Evolutionary conservation across 2,113 vertebrate genomes (phyloP).

Genomic region (Mastomys coucha): DNA sequence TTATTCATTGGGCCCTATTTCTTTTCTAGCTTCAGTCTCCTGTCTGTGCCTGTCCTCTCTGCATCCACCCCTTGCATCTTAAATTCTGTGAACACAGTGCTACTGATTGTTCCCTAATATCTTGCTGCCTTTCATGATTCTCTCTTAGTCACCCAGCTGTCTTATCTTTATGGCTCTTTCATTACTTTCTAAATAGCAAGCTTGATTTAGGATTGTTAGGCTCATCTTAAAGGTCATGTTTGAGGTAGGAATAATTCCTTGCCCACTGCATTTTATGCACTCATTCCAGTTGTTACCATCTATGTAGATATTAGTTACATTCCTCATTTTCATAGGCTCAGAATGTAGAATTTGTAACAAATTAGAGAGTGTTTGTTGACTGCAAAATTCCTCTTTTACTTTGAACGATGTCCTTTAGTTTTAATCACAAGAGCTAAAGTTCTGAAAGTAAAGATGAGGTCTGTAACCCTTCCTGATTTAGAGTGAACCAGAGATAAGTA

Average conservation of each 20-base stretch:
- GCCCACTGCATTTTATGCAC: neutral
- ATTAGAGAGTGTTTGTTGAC: constrained; percentile 21
- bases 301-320: neutral
- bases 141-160: constrained; percentile 55
- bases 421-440: constrained; percentile 43
- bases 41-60: neutral
- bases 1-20: constrained; percentile 33
- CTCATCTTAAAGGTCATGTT: constrained; percentile 60
- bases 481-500: neutral
- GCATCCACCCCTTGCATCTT: neutral
- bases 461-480: neutral
- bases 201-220: constrained; percentile 53
- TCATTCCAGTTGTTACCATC: neutral
- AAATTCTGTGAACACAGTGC: constrained; percentile 56
- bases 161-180: constrained; percentile 47
- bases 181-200: constrained; percentile 63
- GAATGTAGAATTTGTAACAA: neutral
- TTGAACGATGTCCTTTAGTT: constrained; percentile 44
- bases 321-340: neutral
- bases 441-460: constrained; percentile 45
- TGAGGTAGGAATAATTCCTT: constrained; percentile 44
- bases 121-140: constrained; percentile 54
- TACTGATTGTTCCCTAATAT: neutral
- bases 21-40: neutral
- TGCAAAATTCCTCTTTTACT: constrained; percentile 7